Base-by-base conservation (phyloP, 2,888 invertebrate species). In the Aethes cnicana region DNA sequence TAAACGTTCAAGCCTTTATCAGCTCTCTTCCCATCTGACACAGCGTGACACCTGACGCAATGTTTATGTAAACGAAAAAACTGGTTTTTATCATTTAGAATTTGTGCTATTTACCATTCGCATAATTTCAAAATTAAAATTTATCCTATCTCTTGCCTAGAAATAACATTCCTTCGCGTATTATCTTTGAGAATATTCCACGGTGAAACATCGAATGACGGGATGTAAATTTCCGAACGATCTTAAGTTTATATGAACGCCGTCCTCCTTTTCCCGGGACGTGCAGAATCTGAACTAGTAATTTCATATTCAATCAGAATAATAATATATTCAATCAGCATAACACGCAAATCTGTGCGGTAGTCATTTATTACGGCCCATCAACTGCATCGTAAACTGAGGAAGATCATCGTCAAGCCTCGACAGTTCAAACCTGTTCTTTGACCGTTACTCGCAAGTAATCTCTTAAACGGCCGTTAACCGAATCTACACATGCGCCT, bases 391-490 rank as follows among this genome's bases (percentile, higher is more conserved):
- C 56, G 56, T 59, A 59, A 65, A 61, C 49, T 16, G 76, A 81
- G 81, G 84, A 83, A 79, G 62, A 60, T 64, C 72, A 66, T 71
- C 70, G 63, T 59, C 61, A 66, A 64, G 74, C 67, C 65, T 61
- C 68, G 63, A 68, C 72, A 69, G 77, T 76, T 70, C 68, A 73
- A 85, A 86, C 85, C 83, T 65, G 86, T 84, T 82, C 61, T 62
- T 59, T 66, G 70, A 80, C 86, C 84, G 86, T 82, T 86, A 86
- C 64, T 60, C 78, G 77, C 77, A 80, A 80, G 81, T 80, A 75
- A 82, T 84, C 77, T 79, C 77, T 81, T 82, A 77, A 82, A 80
- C 75, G 68, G 70, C 69, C 76, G 71, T 66, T 66, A 68, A 70
- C 67, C 69, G 69, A 68, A 71, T 68, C 62, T 61, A 64, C 61